phyloP scores from a whole-genome alignment of 2,797 vertebrate species.

The Sebastes goodei region DNA sequence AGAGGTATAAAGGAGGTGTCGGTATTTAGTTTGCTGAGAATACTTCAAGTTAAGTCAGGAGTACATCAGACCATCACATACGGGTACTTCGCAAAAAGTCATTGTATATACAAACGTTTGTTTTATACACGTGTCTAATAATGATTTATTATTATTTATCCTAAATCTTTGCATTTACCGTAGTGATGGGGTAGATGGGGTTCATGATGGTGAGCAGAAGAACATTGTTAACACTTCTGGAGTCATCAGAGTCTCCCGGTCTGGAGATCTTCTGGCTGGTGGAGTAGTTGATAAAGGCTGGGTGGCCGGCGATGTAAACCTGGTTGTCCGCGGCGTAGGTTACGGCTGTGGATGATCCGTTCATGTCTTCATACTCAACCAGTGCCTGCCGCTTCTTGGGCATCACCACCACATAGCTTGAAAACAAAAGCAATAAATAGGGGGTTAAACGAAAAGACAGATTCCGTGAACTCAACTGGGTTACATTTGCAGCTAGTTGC shows the following conservation, averaged over 20 bases:
- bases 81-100: no score
- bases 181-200: constrained; percentile 90
- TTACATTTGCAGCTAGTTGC: background rate
- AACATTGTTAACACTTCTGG: constrained; percentile 93
- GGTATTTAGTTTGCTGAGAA: background rate
- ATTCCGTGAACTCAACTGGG: background rate
- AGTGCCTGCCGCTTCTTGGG: constrained; percentile 95
- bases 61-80: no score
- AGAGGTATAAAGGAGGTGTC: background rate
- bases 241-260: constrained; percentile 91
- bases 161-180: constrained; percentile 63
- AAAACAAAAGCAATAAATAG: background rate
- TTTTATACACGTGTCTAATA: no score
- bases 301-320: constrained; percentile 94
- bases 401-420: constrained; percentile 97
- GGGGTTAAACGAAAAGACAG: background rate
- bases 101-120: no score
- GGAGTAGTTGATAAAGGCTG: constrained; percentile 97
- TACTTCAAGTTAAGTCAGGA: background rate
- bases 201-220: constrained; percentile 97
- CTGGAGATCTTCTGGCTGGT: constrained; percentile 98
- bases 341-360: constrained; percentile 92
- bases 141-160: no score
- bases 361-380: constrained; percentile 96
- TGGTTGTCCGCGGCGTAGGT: constrained; percentile 96